Base-by-base conservation (phyloP, 2,888 invertebrate genomes). In the Chalcosyrphus nemorum region DNA sequence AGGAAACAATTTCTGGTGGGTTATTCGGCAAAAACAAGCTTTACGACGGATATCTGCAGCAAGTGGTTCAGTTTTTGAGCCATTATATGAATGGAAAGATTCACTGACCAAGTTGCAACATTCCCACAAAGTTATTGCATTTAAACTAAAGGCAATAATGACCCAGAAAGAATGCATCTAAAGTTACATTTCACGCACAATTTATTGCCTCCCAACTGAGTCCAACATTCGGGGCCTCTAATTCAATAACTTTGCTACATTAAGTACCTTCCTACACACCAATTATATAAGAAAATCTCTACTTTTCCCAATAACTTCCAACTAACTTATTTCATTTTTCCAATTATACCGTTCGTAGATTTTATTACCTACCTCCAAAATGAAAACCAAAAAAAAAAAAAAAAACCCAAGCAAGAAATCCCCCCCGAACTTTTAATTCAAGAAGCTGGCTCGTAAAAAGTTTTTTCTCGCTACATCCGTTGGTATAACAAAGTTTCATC, bases 361-460 rank as follows among this genome's bases (percentile, higher is more conserved):
- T 81, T 81, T 81, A 81, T 81, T 81, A 61, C 63, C 56, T 45
- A 7, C 32, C 27, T 27, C 27, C 27, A 4, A n/a, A n/a, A n/a
- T n/a, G n/a, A n/a, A n/a, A n/a, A n/a, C n/a, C 27, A 27, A 2
- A 27, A 27, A 27, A 27, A 27, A 61, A 47, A 52, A 32, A 54
- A n/a, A n/a, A n/a, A n/a, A n/a, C n/a, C n/a, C n/a, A n/a, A n/a
- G n/a, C n/a, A n/a, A n/a, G n/a, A n/a, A n/a, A n/a, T n/a, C n/a
- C n/a, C n/a, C n/a, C 21, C n/a, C 63, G 6, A 81, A 81, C 75
- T 81, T 81, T 81, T 81, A 81, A 76, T 65, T 81, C 81, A 71
- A 70, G 77, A 71, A 77, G 35, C 59, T 47, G 17, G 52, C 70
- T 77, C 77, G 71, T 81, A 81, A 81, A 81, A 81, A 81, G 65